Percentiles rank a stretch among this genome's conserved stretches.
phyloP scores from a whole-genome alignment of 2,888 invertebrate genomes.

The Leucophenga maculata region DNA sequence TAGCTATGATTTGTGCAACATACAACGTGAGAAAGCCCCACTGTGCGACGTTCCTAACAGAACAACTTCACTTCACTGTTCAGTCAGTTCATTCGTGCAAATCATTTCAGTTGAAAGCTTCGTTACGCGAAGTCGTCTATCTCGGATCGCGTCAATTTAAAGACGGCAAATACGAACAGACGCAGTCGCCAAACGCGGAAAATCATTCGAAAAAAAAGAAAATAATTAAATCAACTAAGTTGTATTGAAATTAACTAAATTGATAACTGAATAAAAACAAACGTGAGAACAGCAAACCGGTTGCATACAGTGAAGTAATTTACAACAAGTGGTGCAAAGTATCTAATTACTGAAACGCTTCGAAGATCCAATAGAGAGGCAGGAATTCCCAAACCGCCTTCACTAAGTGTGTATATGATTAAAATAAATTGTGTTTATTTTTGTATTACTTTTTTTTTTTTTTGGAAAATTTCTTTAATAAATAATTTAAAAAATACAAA shows the following conservation, averaged over 20 bases:
- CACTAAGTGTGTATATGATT: slow-evolving; percentile 5
- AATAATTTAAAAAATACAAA: too few relatives aligned
- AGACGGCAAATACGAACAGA: slow-evolving; percentile 7
- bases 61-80: neutral
- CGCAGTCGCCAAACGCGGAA: slow-evolving; percentile 10
- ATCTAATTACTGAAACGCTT: neutral
- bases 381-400: slow-evolving; percentile 4
- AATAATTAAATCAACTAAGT: neutral
- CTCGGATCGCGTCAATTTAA: neutral
- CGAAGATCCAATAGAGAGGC: neutral
- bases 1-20: too few relatives aligned
- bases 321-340: neutral
- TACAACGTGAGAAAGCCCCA: too few relatives aligned
- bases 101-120: slow-evolving; percentile 10
- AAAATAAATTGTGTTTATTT: neutral
- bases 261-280: neutral
- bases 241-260: neutral
- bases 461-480: too few relatives aligned
- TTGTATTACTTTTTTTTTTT: neutral
- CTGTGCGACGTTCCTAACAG: too few relatives aligned
- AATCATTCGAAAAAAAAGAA: neutral
- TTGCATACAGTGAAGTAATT: slow-evolving; percentile 6
- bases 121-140: slow-evolving; percentile 17
- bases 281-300: slow-evolving; percentile 15
- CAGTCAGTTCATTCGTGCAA: too few relatives aligned